Evolutionary conservation across 2,113 vertebrate genomes (phyloP).

Genomic region (Muscicapa adusta): DNA sequence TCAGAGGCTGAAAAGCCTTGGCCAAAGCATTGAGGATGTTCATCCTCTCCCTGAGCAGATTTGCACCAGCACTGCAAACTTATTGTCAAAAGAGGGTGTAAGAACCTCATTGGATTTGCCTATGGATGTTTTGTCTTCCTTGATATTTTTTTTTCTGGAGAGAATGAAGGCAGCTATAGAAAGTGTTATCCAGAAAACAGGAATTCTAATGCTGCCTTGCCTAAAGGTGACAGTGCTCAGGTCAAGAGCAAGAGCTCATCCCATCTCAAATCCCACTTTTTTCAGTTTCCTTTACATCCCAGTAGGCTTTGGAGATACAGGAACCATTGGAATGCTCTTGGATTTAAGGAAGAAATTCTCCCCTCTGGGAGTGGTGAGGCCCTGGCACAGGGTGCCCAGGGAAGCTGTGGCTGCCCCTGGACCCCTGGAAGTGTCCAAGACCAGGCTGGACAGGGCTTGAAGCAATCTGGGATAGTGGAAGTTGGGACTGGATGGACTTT

Average conservation of each 20-base stretch:
- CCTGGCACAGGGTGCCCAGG: neutral
- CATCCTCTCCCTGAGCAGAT: neutral
- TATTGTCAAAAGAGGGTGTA: neutral
- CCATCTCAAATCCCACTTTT: neutral
- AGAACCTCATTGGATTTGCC: neutral
- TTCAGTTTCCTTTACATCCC: neutral
- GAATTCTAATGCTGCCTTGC: fast-evolving
- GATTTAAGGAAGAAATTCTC: neutral
- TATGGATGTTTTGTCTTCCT: neutral
- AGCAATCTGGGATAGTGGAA: fast-evolving
- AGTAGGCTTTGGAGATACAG: neutral
- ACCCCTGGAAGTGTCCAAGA: neutral
- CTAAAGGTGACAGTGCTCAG: too few species aligned
- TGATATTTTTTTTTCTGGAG: too few species aligned
- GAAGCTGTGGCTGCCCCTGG: neutral
- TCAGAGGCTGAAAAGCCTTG: neutral
- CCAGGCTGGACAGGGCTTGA: fast-evolving
- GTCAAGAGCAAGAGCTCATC: neutral
- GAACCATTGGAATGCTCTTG: neutral
- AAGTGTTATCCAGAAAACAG: neutral
- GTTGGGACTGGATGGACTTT: neutral
- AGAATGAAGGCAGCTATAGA: neutral
- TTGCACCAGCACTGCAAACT: neutral
- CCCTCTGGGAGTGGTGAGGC: fast-evolving
- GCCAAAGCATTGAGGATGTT: neutral